Evolutionary conservation across 2,113 vertebrate species (phyloP).

Genomic region (Tenebrosternarchus preto): DNA sequence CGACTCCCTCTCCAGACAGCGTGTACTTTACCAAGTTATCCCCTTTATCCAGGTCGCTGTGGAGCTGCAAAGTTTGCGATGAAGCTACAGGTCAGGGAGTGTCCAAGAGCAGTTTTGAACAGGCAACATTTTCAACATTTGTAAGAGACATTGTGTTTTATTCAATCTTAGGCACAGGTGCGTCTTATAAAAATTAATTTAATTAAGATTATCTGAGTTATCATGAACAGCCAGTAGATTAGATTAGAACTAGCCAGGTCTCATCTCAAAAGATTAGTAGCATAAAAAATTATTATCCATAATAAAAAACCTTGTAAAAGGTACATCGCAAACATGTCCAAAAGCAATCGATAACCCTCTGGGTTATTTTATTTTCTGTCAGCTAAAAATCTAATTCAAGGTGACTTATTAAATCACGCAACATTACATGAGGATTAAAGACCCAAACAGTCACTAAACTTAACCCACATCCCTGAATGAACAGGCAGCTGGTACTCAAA

Average conservation of each 20-base stretch:
- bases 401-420: not conserved
- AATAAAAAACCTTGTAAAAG: slow-evolving; percentile 1
- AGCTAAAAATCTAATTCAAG: not conserved
- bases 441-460: not conserved
- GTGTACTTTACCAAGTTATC: slow-evolving; percentile 88
- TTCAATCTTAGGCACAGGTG: no score
- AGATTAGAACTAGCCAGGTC: no score
- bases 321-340: not conserved
- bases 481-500: not conserved
- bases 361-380: not conserved
- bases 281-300: not conserved
- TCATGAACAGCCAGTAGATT: no score
- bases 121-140: not conserved
- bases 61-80: slow-evolving; percentile 75
- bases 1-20: slow-evolving; percentile 90
- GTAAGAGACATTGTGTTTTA: no score
- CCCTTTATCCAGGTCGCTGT: slow-evolving; percentile 92
- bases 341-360: no score
- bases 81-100: not conserved
- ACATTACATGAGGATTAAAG: not conserved
- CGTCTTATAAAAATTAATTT: no score
- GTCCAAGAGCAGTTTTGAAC: not conserved
- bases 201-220: no score
- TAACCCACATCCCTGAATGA: not conserved
- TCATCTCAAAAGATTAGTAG: not conserved